Conservation (phyloP, 2,888 invertebrate species). For the Venusia cambrica region DNA sequence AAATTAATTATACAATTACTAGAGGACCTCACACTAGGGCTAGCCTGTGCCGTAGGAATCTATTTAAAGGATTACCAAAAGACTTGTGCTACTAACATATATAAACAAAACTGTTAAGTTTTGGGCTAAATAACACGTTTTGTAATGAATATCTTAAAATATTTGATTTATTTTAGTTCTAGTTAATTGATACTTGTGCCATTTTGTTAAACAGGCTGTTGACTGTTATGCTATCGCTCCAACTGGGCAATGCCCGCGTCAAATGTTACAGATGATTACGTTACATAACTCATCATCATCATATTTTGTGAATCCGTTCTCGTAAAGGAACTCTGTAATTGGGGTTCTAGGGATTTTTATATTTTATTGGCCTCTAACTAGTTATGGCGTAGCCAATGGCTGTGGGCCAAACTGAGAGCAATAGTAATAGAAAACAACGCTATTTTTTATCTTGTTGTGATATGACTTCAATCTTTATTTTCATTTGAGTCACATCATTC, state of each 20-base stretch:
- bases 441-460: background rate
- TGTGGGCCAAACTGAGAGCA: background rate
- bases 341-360: conserved; percentile 38
- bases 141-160: no score
- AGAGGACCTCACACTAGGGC: no score
- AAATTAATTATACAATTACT: no score
- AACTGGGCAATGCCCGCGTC: conserved; percentile 50
- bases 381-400: conserved; percentile 9
- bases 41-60: no score
- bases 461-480: background rate
- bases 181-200: no score
- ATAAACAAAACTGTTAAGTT: no score
- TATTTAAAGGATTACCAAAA: no score
- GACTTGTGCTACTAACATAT: no score
- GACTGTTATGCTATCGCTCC: conserved; percentile 40
- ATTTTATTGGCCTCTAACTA: conserved; percentile 21
- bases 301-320: conserved; percentile 62
- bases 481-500: no score
- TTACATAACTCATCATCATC: conserved; percentile 73
- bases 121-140: no score
- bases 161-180: no score
- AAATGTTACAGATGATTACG: conserved; percentile 73
- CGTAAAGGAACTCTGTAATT: conserved; percentile 49
- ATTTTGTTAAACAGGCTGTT: no score
- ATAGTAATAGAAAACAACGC: background rate